These are phyloP conservation scores for Xenopus borealis DNA, from an alignment of 2,113 vertebrate genomes.

Conservation along the genomic window DNA sequence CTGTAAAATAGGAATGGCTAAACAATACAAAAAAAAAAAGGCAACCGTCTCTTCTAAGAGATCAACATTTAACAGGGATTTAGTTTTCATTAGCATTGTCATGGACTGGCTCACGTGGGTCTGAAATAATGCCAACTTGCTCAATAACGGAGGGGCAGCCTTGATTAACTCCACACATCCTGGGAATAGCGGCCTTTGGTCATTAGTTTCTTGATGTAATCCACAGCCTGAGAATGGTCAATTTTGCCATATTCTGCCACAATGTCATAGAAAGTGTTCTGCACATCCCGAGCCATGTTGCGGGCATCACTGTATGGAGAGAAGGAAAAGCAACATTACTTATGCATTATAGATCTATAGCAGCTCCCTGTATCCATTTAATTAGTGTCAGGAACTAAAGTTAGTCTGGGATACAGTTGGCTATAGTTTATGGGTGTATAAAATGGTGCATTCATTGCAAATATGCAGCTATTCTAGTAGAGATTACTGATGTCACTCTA, in stretches of 20 bases:
- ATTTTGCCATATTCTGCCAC: constrained; percentile 79
- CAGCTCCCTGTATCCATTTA: too few relatives aligned
- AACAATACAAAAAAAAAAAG: background rate
- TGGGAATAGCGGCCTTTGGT: constrained; percentile 96
- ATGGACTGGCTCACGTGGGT: background rate
- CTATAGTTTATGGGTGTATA: too few relatives aligned
- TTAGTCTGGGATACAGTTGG: too few relatives aligned
- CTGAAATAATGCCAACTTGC: constrained; percentile 5
- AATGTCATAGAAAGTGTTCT: constrained; percentile 83
- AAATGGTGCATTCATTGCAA: too few relatives aligned
- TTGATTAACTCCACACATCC: constrained; percentile 89
- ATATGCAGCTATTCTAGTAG: too few relatives aligned
- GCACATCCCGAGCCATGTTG: constrained; percentile 94
- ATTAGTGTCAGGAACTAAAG: too few relatives aligned
- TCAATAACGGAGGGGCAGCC: background rate
- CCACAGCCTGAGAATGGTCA: constrained; percentile 79
- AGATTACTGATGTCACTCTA: too few relatives aligned
- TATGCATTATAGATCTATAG: too few relatives aligned
- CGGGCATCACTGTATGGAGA: constrained; percentile 77
- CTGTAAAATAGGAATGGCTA: background rate
- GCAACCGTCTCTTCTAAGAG: background rate
- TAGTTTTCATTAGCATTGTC: fast-evolving
- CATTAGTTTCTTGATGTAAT: constrained; percentile 98
- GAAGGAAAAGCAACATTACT: background rate
- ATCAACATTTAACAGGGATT: background rate